Evolutionary conservation across 1,140 invertebrate species (phyloP).

Genomic region (Ceratina australensis): DNA sequence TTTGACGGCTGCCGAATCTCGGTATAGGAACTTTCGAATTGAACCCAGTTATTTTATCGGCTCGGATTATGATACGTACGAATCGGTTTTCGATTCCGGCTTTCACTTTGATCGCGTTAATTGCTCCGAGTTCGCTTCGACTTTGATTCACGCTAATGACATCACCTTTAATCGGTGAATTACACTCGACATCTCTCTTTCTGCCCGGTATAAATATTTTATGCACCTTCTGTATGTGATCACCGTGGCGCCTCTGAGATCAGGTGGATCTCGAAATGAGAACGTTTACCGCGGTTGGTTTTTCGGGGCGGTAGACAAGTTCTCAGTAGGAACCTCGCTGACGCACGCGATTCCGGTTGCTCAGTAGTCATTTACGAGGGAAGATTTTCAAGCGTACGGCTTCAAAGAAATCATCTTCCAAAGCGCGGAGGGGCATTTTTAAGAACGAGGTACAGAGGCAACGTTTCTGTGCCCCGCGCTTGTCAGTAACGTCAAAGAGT

Average conservation of each 20-base stretch:
- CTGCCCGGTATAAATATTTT: no score
- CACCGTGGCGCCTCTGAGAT: no score
- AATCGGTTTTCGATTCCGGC: not conserved
- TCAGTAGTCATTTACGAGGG: not conserved
- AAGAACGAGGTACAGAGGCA: not conserved
- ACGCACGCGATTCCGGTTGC: not conserved
- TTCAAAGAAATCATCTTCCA: conserved; percentile 6
- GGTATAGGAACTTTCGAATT: conserved; percentile 46
- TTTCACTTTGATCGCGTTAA: not conserved
- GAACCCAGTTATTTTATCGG: conserved; percentile 40
- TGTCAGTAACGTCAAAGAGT: not conserved
- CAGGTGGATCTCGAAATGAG: no score
- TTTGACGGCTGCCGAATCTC: conserved; percentile 34
- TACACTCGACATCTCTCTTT: no score
- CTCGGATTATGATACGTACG: conserved; percentile 24
- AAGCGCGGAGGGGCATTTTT: not conserved
- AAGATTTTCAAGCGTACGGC: not conserved
- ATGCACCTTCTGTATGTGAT: no score
- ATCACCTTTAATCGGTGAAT: no score
- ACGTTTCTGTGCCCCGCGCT: not conserved
- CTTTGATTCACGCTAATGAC: no score
- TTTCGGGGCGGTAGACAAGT: no score
- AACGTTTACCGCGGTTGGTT: no score
- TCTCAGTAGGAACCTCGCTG: not conserved
- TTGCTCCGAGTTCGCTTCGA: not conserved